Base-by-base conservation (phyloP, 1,140 invertebrate genomes). In the Pararge aegeria region DNA sequence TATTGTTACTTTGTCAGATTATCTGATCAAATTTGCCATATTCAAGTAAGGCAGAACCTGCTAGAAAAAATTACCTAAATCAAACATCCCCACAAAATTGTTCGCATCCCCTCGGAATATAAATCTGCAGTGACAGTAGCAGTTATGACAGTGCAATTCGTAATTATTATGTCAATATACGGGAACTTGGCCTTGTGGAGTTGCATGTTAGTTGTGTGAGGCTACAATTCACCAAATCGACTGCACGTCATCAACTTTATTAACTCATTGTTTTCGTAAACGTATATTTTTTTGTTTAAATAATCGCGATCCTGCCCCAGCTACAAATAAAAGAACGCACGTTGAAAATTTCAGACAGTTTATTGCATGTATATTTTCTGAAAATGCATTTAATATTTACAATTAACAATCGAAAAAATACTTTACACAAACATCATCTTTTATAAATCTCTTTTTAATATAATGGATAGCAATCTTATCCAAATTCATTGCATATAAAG, bases 151-250 rank as follows among this genome's bases (percentile, higher is more conserved):
- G 86, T 89, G 85, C 84, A 81, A 73, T 84, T 86, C 73, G 72
- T 78, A 80, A 83, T 76, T 81, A 83, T 86, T 86, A 80, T 80
- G 73, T 81, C 68, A 80, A 83, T 73, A 83, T 79, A 83, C 75
- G 78, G 84, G 79, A 75, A 88, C 90, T 90, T 90, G 90, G 89
- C 90, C 89, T 91, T 90, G 90, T 91, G 90, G 90, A 90, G 79
- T 78, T 80, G 83, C 81, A 70, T 82, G 87, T 89, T 89, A 89
- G 87, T 89, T 68, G 80, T 89, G 85, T 88, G 83, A 88, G 87
- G 74, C 82, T 87, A 84, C 77, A 81, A 73, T 74, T 82, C 74
- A 75, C 77, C 81, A 77, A 80, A 65, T 82, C 80, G 78, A 81
- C 76, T 77, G 69, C 85, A 87, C 87, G 85, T 85, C 87, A 90